A percentile compares a stretch with the other conserved stretches of the same genome.
phyloP scores from a whole-genome alignment of 2,797 vertebrate species.

The Tiaroga cobitis region DNA sequence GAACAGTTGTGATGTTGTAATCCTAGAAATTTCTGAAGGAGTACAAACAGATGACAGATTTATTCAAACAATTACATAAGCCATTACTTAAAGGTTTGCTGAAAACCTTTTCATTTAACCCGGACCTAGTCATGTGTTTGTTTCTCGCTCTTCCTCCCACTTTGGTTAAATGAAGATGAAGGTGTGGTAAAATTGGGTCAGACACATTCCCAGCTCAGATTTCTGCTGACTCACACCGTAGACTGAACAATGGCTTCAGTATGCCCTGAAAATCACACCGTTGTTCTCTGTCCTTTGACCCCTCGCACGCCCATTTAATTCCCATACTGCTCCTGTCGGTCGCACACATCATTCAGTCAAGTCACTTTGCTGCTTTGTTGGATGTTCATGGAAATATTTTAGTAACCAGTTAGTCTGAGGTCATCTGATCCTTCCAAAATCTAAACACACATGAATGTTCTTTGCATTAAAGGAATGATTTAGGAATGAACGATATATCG shows the following conservation, averaged over 20 bases:
- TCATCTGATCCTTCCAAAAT: not conserved
- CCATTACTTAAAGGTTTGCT: not conserved
- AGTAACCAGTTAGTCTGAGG: not conserved
- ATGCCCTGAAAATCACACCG: not conserved
- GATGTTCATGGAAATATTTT: not conserved
- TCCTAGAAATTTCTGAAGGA: not conserved
- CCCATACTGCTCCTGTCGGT: slow-evolving; percentile 3
- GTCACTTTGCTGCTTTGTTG: not conserved
- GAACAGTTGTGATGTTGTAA: not conserved
- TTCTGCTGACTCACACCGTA: not conserved
- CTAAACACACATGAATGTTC: not conserved
- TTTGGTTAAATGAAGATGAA: not conserved
- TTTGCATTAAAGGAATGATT: not conserved
- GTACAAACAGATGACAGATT: not conserved
- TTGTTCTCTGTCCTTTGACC: not conserved
- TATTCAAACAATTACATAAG: not conserved
- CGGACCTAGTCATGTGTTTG: not conserved
- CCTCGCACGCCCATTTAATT: not conserved
- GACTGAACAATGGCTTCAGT: slow-evolving; percentile 6
- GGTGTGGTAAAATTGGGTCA: not conserved
- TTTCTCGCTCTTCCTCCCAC: not conserved
- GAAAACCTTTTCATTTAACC: not conserved
- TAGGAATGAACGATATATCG: too few relatives aligned
- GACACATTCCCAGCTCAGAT: not conserved
- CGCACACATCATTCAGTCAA: not conserved